Percentiles rank a stretch among this genome's conserved stretches.
Evolutionary conservation across 92 coral and sea anemone genomes (phyloP).

Genomic region (Heteractis magnifica): DNA sequence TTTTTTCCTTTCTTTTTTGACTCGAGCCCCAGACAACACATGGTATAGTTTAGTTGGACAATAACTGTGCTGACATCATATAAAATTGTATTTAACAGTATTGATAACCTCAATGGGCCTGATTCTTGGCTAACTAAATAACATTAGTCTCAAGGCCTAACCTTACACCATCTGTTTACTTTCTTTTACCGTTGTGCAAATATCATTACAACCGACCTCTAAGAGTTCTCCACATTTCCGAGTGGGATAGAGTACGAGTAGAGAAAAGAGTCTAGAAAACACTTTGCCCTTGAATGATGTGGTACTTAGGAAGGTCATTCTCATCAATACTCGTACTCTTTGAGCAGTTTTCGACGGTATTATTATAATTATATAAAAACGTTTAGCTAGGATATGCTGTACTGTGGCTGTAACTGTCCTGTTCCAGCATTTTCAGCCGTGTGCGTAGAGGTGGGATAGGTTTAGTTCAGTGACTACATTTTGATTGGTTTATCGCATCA

Average conservation of each 20-base stretch:
- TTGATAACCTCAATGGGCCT: background rate
- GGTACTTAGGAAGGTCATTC: background rate
- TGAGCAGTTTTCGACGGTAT: no score
- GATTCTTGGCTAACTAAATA: background rate
- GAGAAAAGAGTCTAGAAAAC: background rate
- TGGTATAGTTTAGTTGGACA: background rate
- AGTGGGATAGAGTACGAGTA: background rate
- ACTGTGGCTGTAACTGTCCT: no score
- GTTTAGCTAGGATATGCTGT: no score
- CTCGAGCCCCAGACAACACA: background rate
- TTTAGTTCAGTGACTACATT: no score
- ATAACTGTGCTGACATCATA: background rate
- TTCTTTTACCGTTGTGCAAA: background rate
- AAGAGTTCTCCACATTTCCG: background rate
- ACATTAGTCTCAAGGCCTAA: background rate
- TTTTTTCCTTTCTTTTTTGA: background rate
- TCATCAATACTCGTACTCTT: no score
- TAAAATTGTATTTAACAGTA: background rate
- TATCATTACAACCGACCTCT: background rate
- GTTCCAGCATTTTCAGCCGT: no score
- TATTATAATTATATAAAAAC: no score
- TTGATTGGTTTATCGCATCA: no score
- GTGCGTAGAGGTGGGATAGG: no score
- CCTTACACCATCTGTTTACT: background rate
- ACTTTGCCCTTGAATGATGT: background rate